Evolutionary conservation across 2,888 invertebrate species (phyloP).

Genomic region (Podabrus alpinus): DNA sequence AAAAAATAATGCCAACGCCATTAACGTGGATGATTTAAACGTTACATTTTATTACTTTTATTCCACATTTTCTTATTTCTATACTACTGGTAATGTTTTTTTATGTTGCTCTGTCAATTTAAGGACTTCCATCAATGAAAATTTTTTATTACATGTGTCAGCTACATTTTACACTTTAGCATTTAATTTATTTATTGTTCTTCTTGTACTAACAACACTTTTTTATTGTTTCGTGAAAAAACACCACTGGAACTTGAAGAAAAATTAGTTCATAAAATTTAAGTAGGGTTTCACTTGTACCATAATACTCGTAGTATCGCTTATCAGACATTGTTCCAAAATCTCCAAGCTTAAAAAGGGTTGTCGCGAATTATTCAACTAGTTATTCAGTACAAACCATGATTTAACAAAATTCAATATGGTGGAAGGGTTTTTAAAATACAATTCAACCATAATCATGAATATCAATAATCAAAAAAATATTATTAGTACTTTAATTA

Average conservation of each 20-base stretch:
- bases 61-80: not conserved
- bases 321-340: too few species aligned
- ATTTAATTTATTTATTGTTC: not conserved
- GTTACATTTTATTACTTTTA: not conserved
- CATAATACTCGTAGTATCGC: too few species aligned
- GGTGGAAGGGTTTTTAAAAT: too few species aligned
- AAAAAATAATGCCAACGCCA: not conserved
- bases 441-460: not conserved
- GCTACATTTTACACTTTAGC: not conserved
- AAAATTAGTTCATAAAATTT: too few species aligned
- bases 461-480: not conserved
- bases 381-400: too few species aligned
- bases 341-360: too few species aligned
- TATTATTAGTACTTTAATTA: not conserved
- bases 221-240: not conserved
- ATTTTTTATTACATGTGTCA: not conserved
- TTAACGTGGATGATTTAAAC: not conserved
- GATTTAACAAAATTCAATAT: too few species aligned
- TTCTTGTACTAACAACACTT: not conserved
- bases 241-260: too few species aligned
- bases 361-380: too few species aligned
- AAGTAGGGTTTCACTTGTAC: too few species aligned
- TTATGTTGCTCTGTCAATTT: not conserved
- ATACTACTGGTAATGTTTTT: not conserved
- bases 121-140: not conserved